Conservation (phyloP, 2,113 vertebrate genomes). For the Trogon melanurus region DNA sequence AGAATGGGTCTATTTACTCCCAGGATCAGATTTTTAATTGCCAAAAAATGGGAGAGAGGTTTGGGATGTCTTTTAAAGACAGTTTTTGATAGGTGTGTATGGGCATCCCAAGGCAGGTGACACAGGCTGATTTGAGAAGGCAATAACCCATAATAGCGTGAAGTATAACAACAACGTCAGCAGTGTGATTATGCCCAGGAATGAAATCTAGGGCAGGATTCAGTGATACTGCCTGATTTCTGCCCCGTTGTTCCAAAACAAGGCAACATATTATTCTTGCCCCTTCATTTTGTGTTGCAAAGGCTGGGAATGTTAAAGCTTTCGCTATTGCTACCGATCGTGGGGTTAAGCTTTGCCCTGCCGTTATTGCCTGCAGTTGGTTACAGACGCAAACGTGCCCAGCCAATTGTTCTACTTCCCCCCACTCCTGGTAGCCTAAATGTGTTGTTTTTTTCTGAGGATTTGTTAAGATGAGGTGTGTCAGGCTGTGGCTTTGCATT, state of each 20-base stretch:
- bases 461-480: neutral
- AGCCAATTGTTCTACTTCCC: neutral
- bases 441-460: neutral
- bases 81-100: neutral
- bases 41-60: neutral
- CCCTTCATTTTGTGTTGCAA: neutral
- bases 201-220: neutral
- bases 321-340: fast-evolving
- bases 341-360: neutral
- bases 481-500: neutral
- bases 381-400: neutral
- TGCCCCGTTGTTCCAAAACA: neutral
- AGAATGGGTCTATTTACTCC: neutral
- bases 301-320: neutral
- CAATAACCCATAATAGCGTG: neutral
- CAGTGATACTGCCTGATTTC: neutral
- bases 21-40: neutral
- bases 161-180: neutral
- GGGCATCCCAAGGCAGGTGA: neutral
- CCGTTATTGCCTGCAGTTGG: neutral
- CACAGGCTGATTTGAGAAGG: neutral
- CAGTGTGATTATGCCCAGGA: neutral
- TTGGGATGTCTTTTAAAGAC: neutral
- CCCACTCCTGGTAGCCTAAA: neutral
- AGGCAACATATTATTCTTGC: neutral